Evolutionary conservation across 2,113 vertebrate genomes (phyloP).

Genomic region (Gymnobelideus leadbeateri): DNA sequence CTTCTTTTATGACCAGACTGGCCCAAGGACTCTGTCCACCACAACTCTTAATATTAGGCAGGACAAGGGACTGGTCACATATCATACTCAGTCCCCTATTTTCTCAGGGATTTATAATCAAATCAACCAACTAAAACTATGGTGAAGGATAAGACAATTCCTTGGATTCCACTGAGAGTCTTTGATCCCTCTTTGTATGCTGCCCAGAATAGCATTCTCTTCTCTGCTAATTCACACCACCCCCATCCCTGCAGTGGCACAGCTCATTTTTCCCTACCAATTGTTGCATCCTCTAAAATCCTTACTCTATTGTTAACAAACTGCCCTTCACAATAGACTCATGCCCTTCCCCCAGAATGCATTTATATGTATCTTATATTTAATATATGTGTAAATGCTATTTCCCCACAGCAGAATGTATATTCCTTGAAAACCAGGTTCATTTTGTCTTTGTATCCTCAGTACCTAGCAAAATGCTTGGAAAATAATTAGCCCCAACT

Average conservation of each 20-base stretch:
- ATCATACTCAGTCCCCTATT: not conserved
- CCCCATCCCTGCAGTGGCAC: not conserved
- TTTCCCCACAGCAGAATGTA: not conserved
- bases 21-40: not conserved
- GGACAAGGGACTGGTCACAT: not conserved
- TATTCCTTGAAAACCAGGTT: not conserved
- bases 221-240: not conserved
- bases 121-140: not conserved
- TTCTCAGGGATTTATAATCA: not conserved
- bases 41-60: not conserved
- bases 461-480: not conserved
- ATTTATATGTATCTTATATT: not conserved
- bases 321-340: not conserved
- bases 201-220: not conserved
- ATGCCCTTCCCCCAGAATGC: not conserved
- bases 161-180: not conserved
- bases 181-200: not conserved
- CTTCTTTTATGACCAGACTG: not conserved
- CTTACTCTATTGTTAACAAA: not conserved
- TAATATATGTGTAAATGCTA: not conserved
- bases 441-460: not conserved
- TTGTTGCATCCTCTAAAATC: not conserved
- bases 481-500: not conserved
- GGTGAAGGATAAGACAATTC: not conserved
- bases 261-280: not conserved